These are phyloP conservation scores for Ostrea edulis DNA, from an alignment of 1,140 invertebrate species.

Conservation along the genomic window DNA sequence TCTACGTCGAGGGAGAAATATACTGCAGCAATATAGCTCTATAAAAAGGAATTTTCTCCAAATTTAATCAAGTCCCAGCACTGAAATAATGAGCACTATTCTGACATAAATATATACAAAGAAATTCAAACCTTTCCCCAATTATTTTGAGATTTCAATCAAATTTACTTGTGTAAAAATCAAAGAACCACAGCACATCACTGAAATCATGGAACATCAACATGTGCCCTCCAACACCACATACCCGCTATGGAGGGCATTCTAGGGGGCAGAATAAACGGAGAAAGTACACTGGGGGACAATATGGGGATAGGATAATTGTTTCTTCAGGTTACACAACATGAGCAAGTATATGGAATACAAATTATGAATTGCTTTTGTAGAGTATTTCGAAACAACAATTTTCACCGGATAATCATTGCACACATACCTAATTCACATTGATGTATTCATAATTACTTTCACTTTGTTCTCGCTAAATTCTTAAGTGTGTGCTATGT, in stretches of 20 bases:
- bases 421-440: not conserved
- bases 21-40: no score
- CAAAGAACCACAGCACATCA: not conserved
- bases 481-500: no score
- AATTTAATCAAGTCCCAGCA: not conserved
- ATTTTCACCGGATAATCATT: conserved; percentile 28
- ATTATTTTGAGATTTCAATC: not conserved
- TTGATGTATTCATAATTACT: not conserved
- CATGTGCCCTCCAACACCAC: not conserved
- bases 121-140: not conserved
- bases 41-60: not conserved
- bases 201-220: not conserved
- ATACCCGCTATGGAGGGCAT: not conserved
- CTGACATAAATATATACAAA: not conserved
- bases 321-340: not conserved
- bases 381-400: conserved; percentile 22
- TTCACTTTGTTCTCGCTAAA: not conserved
- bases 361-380: not conserved
- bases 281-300: not conserved
- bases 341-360: not conserved
- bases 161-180: not conserved
- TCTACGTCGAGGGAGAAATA: not conserved
- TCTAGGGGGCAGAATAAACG: not conserved
- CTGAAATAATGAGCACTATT: conserved; percentile 14
- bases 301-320: not conserved